Base-by-base conservation (phyloP, 2,113 vertebrate species). In the Podiceps cristatus region DNA sequence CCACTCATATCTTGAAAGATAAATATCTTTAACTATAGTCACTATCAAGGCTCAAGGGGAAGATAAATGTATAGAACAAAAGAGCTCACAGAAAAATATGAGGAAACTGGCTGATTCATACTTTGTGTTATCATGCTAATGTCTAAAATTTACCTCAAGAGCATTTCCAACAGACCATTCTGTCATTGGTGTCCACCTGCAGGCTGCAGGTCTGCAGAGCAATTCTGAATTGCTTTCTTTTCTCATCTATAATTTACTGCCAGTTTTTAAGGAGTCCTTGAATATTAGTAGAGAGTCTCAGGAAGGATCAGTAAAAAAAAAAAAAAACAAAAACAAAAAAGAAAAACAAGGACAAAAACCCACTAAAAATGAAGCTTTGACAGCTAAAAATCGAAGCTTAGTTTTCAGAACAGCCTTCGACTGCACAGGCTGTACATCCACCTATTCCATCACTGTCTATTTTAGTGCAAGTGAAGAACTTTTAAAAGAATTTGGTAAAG, bases 361-460 rank as follows among this genome's bases (percentile, higher is more conserved):
- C 7, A 13, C 11, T 50, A 62, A 85, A 93, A 84, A 79, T 62
- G 40, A 93, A 92, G 35, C 2, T 94, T 74, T 92, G 75, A 92
- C 82, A 96, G 76, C 45, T 52, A 74, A 90, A 88, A 88, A 90
- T 58, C 72, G 92, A 94, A 96, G 69, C 68, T 87, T 59, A 81
- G 50, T 93, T 96, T 92, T 78, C 80, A 90, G 86, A 96, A 82
- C 18, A 73, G 27, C 17, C 50, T 95, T 93, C 75, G 91, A 4
- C 7, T 76, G 52, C 29, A 76, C 7, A 49, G 40, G 40, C 23
- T 77, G n/a, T 18, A 53, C n/a, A 82, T 58, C 62, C 28, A 60
- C 49, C 18, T 80, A 31, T 69, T 80, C 55, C 47, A 88, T 69
- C 42, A 40, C 35, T 62, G 17, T 28, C 64, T 90, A 67, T 69